Base-by-base conservation (phyloP, 1,140 invertebrate genomes). In the Phthorimaea operculella region DNA sequence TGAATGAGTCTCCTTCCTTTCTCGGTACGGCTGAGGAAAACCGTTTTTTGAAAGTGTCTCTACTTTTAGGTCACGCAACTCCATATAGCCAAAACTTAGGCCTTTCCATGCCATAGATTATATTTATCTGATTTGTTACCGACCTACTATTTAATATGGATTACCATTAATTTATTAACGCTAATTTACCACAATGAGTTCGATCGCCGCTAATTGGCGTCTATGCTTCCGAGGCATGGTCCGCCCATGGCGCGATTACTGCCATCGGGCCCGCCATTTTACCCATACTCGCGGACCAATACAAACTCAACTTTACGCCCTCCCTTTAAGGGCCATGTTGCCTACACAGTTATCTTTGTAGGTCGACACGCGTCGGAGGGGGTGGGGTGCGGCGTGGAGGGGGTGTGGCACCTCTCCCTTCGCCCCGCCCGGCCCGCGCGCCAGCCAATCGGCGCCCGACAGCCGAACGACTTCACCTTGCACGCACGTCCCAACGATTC, bases 211-310 rank as follows among this genome's bases (percentile, higher is more conserved):
- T 82, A 84, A 84, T 83, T 84, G 81, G 75, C 71, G 75, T 81
- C 79, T 76, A 62, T 66, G 69, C 67, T 72, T 71, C 64, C 65
- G 68, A 74, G 66, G 61, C 70, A 60, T 69, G 78, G 68, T 81
- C 75, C 81, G 81, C 81, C 81, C 79, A 85, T 83, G 79, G 74
- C 72, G 61, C 70, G 75, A 77, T 78, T 79, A 74, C 66, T 70
- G 72, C 74, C 76, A 79, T 77, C 68, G 58, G 60, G 48, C 34
- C 57, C 55, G 54, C 72, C 62, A 79, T 55, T 50, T 58, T 71
- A 64, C 36, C 33, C 57, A 54, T 64, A 64, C 68, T 60, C 51
- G 57, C 59, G 39, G 36, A 15, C 42, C 52, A 57, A 28, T 17
- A 51, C 21, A 80, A 62, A 62, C 21, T 71, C 18, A 55, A 72